These are phyloP conservation scores for Centropus unirufus DNA, from an alignment of 2,113 vertebrate genomes.

Conservation along the genomic window DNA sequence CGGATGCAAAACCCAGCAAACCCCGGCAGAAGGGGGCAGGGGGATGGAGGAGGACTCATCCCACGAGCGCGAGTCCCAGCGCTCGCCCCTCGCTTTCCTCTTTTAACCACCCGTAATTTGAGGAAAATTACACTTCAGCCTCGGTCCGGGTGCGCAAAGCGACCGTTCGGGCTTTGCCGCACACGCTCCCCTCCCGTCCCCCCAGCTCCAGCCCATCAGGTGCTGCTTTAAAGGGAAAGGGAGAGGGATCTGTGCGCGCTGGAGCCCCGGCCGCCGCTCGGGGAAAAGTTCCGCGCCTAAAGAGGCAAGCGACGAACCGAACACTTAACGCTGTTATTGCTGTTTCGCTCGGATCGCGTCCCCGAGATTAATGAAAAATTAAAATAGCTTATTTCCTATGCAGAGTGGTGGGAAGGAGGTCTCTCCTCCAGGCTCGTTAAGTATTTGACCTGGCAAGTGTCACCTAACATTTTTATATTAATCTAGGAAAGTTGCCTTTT, in stretches of 20 bases:
- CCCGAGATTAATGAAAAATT: constrained; percentile 3
- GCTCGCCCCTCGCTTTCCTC: neutral
- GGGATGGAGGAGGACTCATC: neutral
- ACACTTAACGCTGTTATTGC: neutral
- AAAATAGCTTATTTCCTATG: neutral
- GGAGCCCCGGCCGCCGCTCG: neutral
- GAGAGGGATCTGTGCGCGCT: neutral
- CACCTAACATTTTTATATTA: constrained; percentile 36
- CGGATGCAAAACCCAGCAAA: neutral
- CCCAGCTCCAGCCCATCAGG: neutral
- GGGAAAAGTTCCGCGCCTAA: neutral
- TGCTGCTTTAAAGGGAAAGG: neutral
- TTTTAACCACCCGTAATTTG: neutral
- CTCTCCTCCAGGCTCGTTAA: constrained; percentile 7
- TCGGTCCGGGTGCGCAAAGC: neutral
- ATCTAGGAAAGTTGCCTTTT: neutral
- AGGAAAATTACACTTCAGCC: constrained; percentile 29
- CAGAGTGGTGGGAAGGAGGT: neutral
- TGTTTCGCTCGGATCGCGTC: neutral
- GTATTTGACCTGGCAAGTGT: constrained; percentile 55
- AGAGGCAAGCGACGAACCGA: neutral
- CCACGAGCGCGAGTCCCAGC: neutral
- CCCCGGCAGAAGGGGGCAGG: neutral
- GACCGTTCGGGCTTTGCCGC: neutral
- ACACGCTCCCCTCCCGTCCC: neutral